A percentile compares a stretch with the other conserved stretches of the same genome.
Conservation (phyloP, 2,113 vertebrate genomes). For the Rhea pennata region DNA sequence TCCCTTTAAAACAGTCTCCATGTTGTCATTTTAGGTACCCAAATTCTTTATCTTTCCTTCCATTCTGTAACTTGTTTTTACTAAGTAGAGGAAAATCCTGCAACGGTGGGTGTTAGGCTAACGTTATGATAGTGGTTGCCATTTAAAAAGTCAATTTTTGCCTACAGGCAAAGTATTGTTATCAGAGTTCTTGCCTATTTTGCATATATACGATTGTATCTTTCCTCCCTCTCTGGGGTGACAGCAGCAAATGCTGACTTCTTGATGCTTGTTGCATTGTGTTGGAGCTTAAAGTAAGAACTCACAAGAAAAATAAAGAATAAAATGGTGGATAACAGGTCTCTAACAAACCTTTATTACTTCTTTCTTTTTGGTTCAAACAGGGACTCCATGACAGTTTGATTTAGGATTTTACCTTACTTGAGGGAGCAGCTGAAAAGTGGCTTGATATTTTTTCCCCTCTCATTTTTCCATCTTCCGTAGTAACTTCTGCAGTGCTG, state of each 20-base stretch:
- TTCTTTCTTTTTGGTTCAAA: not conserved
- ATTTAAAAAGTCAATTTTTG: constrained; percentile 72
- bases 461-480: not conserved
- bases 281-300: constrained; percentile 13
- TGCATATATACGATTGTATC: constrained; percentile 57
- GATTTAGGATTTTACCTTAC: constrained; percentile 19
- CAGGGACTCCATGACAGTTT: not conserved
- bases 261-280: not conserved
- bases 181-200: constrained; percentile 58
- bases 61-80: not conserved
- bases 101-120: constrained; percentile 25
- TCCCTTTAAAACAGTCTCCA: rapidly evolving
- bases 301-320: not conserved
- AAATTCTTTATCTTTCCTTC: not conserved
- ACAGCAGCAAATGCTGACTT: constrained; percentile 49
- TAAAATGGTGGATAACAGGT: not conserved
- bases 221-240: constrained; percentile 47
- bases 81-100: constrained; percentile 31
- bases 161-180: constrained; percentile 68
- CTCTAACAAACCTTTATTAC: not conserved
- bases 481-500: not conserved
- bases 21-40: not conserved
- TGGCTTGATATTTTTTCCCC: not conserved
- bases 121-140: constrained; percentile 19
- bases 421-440: constrained; percentile 6